A percentile compares a stretch with the other conserved stretches of the same genome.
phyloP scores from a whole-genome alignment of 1,140 invertebrate species.

The Caenorhabditis tropicalis region DNA sequence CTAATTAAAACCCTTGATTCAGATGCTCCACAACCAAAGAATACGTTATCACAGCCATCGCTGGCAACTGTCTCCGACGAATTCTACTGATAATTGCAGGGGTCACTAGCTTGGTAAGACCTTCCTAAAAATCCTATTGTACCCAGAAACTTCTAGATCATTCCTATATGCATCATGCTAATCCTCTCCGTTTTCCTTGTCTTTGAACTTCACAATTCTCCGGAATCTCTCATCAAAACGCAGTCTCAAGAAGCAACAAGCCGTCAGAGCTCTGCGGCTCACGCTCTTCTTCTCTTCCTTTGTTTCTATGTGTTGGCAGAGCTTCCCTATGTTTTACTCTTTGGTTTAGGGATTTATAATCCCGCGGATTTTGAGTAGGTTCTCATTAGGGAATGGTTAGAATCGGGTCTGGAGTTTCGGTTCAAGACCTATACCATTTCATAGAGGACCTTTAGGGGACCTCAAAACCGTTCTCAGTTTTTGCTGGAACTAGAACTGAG shows the following conservation, averaged over 20 bases:
- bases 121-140: too few species aligned
- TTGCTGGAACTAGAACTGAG: too few species aligned
- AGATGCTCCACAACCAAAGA: background rate
- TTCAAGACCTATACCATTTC: too few species aligned
- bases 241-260: background rate
- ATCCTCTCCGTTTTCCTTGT: background rate
- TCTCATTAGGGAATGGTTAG: background rate
- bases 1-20: too few species aligned
- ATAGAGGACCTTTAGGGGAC: too few species aligned
- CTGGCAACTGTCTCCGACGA: background rate
- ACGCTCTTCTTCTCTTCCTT: background rate
- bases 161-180: background rate
- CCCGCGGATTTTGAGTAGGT: conserved; percentile 9
- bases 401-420: too few species aligned
- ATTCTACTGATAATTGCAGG: background rate
- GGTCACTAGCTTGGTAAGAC: background rate
- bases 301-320: background rate
- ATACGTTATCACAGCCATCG: background rate
- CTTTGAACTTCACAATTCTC: background rate
- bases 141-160: background rate
- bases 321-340: background rate
- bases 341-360: background rate
- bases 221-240: background rate
- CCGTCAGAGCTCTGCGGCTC: background rate
- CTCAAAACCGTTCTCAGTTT: too few species aligned